These are phyloP conservation scores for Latrodectus geometricus DNA, from an alignment of 1,140 invertebrate species.

Conservation along the genomic window DNA sequence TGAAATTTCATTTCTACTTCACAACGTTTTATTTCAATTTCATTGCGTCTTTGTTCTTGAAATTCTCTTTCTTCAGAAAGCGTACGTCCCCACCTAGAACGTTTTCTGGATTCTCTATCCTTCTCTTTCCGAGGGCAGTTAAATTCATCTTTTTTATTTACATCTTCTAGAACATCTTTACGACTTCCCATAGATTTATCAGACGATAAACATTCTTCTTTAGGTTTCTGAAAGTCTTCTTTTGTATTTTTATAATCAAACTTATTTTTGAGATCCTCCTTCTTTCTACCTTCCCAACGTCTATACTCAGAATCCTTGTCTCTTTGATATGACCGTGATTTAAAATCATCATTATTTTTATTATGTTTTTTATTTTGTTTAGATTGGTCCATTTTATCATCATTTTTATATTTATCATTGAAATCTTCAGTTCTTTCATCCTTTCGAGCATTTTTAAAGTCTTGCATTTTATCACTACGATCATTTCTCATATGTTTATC, in stretches of 20 bases:
- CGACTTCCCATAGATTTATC: not conserved
- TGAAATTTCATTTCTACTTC: conserved; percentile 53
- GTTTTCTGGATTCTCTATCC: conserved; percentile 35
- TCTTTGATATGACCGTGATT: conserved; percentile 33
- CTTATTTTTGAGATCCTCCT: not conserved
- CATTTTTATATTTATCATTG: not conserved
- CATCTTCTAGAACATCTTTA: not conserved
- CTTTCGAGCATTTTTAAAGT: not conserved
- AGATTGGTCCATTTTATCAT: not conserved
- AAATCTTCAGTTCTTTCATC: not conserved
- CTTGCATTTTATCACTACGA: not conserved
- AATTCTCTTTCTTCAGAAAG: conserved; percentile 57
- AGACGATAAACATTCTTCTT: not conserved
- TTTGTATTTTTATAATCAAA: not conserved
- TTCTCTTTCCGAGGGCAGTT: not conserved
- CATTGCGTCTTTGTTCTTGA: conserved; percentile 32
- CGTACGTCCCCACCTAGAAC: conserved; percentile 45
- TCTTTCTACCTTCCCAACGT: not conserved
- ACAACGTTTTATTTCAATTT: conserved; percentile 31
- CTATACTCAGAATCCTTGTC: conserved; percentile 1
- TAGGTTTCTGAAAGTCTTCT: not conserved
- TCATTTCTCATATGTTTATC: conserved; percentile 11
- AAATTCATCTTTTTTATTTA: not conserved
- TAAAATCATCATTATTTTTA: conserved; percentile 3
- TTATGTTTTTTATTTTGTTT: not conserved